A percentile compares a stretch with the other conserved stretches of the same genome.
phyloP scores from a whole-genome alignment of 2,113 vertebrate species.

The Ursus arctos region DNA sequence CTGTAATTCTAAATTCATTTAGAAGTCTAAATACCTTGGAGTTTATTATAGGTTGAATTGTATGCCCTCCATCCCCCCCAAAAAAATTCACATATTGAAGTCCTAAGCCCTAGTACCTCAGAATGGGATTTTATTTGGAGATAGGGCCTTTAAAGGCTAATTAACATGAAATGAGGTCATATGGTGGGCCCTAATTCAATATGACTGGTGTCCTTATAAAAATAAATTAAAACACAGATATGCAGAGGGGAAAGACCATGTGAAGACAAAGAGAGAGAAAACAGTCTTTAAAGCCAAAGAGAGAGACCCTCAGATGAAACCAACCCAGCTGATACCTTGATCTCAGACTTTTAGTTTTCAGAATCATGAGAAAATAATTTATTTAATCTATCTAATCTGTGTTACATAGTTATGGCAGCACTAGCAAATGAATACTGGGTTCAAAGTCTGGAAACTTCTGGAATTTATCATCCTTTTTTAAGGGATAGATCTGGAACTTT shows the following conservation, averaged over 20 bases:
- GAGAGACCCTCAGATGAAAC: not conserved
- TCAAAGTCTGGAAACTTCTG: not conserved
- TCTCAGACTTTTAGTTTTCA: not conserved
- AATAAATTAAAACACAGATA: not conserved
- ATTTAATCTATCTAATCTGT: not conserved
- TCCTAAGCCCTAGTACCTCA: not conserved
- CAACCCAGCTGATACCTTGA: not conserved
- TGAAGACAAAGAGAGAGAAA: not conserved
- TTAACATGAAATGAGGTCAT: not conserved
- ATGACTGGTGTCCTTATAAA: not conserved
- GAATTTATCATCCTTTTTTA: not conserved
- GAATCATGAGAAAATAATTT: not conserved
- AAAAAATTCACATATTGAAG: not conserved
- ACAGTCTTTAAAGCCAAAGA: not conserved
- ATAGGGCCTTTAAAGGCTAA: not conserved
- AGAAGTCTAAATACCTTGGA: not conserved
- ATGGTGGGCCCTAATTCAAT: not conserved
- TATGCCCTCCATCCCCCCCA: accelerated
- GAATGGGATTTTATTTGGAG: not conserved
- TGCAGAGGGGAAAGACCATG: not conserved
- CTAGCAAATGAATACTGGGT: not conserved
- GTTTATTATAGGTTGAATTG: not conserved
- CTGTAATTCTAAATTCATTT: not conserved
- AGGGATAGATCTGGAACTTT: not conserved
- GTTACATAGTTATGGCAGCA: not conserved